Evolutionary conservation across 2,113 vertebrate genomes (phyloP).

Genomic region (Apaloderma vittatum): DNA sequence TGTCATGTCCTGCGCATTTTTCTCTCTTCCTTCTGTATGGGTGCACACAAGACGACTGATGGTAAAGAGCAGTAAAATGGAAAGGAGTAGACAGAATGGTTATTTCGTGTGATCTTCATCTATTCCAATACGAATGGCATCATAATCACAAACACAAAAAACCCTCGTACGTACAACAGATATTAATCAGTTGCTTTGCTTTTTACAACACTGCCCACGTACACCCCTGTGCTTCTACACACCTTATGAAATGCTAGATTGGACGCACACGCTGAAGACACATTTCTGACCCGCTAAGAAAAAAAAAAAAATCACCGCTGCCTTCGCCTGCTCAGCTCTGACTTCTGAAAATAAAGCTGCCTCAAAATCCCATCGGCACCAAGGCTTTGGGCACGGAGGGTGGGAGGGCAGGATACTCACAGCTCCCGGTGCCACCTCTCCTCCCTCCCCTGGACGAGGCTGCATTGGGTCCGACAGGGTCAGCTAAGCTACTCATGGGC

Average conservation of each 20-base stretch:
- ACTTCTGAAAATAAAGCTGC: background rate
- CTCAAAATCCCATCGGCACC: rapidly evolving
- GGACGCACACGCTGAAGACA: background rate
- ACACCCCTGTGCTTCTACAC: background rate
- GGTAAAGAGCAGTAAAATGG: background rate
- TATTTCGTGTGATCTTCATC: background rate
- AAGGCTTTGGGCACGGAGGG: background rate
- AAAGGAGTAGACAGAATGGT: background rate
- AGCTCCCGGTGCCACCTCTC: background rate
- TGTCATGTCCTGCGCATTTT: background rate
- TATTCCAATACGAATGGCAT: background rate
- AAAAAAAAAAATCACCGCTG: background rate
- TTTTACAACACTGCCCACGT: background rate
- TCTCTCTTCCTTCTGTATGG: background rate
- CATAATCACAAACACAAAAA: background rate
- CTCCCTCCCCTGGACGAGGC: background rate
- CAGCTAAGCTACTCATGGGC: conserved; percentile 22
- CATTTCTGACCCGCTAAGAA: background rate
- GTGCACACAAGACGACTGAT: background rate
- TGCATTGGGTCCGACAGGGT: background rate
- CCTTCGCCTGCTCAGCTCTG: background rate
- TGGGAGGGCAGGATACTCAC: background rate
- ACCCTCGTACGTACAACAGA: background rate
- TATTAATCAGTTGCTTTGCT: background rate
- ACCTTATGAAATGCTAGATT: background rate